phyloP scores from a whole-genome alignment of 35 echinoderm and acorn worm genomes.

The Ophioderma brevispina region DNA sequence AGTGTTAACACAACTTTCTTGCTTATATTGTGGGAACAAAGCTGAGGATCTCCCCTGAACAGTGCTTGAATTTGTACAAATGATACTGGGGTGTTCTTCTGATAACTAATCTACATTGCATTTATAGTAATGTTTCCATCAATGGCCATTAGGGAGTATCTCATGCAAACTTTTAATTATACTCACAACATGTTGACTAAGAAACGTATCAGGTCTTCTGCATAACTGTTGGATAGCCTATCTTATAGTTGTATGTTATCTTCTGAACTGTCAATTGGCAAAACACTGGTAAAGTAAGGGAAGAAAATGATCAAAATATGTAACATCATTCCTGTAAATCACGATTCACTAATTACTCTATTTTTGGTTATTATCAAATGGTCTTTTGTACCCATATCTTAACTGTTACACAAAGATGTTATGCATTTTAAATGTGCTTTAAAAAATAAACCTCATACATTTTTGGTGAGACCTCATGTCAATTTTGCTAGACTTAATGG shows the following conservation, averaged over 20 bases:
- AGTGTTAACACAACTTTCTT: too few relatives aligned
- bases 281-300: constrained; percentile 46
- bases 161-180: too few relatives aligned
- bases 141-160: not conserved
- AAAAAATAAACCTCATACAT: too few relatives aligned
- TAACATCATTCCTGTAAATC: too few relatives aligned
- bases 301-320: not conserved
- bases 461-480: too few relatives aligned
- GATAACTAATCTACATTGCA: not conserved
- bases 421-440: too few relatives aligned
- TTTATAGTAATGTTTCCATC: not conserved
- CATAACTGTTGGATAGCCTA: constrained; percentile 53
- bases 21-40: too few relatives aligned
- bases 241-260: constrained; percentile 71
- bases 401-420: too few relatives aligned
- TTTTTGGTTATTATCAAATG: too few relatives aligned
- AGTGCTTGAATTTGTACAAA: not conserved
- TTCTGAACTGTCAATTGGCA: constrained; percentile 63
- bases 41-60: not conserved
- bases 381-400: too few relatives aligned
- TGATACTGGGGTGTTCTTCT: not conserved
- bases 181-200: constrained; percentile 77
- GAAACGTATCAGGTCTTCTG: constrained; percentile 70
- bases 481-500: too few relatives aligned
- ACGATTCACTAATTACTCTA: too few relatives aligned